Conservation (phyloP, 2,113 vertebrate species). For the Carlito syrichta region DNA sequence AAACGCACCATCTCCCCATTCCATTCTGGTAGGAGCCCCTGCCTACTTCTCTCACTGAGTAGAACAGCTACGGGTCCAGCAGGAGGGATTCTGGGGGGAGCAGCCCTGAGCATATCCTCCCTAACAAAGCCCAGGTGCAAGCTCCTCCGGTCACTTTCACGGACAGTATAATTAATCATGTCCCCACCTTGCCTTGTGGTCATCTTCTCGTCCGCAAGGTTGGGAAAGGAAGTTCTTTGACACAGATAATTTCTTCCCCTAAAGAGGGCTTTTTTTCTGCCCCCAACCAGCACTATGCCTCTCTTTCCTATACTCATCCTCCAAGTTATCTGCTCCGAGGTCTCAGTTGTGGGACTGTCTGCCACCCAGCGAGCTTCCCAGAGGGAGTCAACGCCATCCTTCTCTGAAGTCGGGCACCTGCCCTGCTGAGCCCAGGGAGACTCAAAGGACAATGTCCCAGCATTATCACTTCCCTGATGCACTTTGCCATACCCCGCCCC, state of each 20-base stretch:
- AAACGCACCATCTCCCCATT: not conserved
- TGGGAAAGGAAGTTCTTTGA: not conserved
- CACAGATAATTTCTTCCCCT: not conserved
- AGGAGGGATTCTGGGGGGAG: not conserved
- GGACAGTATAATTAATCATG: not conserved
- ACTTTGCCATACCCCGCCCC: not conserved
- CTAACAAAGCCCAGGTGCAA: not conserved
- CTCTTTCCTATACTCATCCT: not conserved
- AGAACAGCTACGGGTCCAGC: not conserved
- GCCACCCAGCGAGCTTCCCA: not conserved
- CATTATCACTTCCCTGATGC: not conserved
- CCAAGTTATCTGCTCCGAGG: not conserved
- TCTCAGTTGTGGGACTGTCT: not conserved
- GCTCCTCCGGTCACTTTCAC: not conserved
- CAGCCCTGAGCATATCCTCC: not conserved
- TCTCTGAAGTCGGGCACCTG: not conserved
- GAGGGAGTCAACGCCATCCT: not conserved
- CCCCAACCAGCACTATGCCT: not conserved
- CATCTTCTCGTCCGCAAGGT: not conserved
- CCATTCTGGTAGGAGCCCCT: not conserved
- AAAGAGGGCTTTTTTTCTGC: not conserved
- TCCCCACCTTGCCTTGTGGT: not conserved
- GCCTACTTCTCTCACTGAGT: not conserved
- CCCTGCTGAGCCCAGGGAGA: not conserved
- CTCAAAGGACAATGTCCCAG: not conserved